Base-by-base conservation (phyloP, 2,888 invertebrate genomes). In the Harmothoe impar region DNA sequence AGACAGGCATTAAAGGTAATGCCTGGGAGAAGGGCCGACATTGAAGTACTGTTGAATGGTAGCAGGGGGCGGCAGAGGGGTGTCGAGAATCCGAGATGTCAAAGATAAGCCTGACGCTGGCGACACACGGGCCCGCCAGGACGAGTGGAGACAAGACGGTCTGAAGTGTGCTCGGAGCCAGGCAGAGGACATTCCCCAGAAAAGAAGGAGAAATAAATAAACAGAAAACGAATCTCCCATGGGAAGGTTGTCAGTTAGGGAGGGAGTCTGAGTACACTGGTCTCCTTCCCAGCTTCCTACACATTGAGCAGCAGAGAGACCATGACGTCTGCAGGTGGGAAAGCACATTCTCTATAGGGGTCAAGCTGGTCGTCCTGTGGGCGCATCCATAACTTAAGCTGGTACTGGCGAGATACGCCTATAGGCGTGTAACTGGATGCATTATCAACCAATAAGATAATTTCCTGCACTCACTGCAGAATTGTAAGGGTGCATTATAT, bases 101-200 rank as follows among this genome's bases (percentile, higher is more conserved):
- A 72, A 72, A 72, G 72, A 72, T 72, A 72, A 72, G 72, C 29
- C 72, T 62, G 72, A 25, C 29, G 31, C 1, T 72, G 72, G 72
- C 72, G 72, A 72, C 72, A 29, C 29, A n/a, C n/a, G 5, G 72
- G 29, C n/a, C 72, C 72, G 72, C 72, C 72, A 29, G 72, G 72
- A n/a, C 31, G 72, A 72, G 72, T 72, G 31, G 72, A 25, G 72
- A 25, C 72, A 15, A 12, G 72, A 15, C 72, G 31, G 29, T 72
- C 72, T 72, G 72, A 72, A 72, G 72, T 72, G 29, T 72, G 15
- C 29, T 25, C 72, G 72, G 72, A 72, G 72, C 72, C 72, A 72
- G 7, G 15, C 25, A 25, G 72, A n/a, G 23, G 23, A n/a, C 10
- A n/a, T 62, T n/a, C 62, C 15, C 5, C 62, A 62, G 62, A 15